phyloP scores from a whole-genome alignment of 92 coral and sea anemone species.

The Palythoa caribaeorum region DNA sequence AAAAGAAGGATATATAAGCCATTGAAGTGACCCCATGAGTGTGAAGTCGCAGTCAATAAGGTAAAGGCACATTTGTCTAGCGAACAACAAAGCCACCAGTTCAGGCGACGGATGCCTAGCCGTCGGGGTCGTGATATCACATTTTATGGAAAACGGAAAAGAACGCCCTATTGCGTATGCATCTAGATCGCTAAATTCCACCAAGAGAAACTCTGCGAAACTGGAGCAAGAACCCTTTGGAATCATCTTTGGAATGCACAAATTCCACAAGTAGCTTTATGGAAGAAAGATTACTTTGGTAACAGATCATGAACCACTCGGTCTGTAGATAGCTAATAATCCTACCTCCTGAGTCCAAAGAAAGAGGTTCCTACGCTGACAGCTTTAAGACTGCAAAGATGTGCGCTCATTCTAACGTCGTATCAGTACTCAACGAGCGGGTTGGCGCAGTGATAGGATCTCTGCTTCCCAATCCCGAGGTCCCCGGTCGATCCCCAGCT shows the following conservation, averaged over 20 bases:
- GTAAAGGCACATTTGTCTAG: slow-evolving; percentile 36
- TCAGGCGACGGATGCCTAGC: not conserved
- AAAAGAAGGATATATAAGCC: not conserved
- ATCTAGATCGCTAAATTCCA: not conserved
- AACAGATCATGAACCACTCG: no score
- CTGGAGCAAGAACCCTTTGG: not conserved
- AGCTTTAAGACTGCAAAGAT: no score
- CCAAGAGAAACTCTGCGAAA: not conserved
- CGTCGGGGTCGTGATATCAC: not conserved
- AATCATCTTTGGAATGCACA: no score
- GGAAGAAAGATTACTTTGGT: not conserved
- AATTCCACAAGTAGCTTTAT: not conserved
- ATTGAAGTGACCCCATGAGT: slow-evolving; percentile 19
- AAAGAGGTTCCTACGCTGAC: no score
- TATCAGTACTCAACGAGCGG: no score
- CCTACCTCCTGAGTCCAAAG: no score
- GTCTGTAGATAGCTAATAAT: no score
- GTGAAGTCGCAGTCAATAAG: slow-evolving; percentile 30
- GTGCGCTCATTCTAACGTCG: no score
- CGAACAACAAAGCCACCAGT: not conserved
- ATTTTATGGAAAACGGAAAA: not conserved
- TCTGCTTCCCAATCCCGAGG: no score
- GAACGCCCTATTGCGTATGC: not conserved
- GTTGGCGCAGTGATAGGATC: no score
- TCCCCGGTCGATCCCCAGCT: no score